These are phyloP conservation scores for Pseudochirops cupreus DNA, from an alignment of 2,797 vertebrate genomes.

Conservation along the genomic window DNA sequence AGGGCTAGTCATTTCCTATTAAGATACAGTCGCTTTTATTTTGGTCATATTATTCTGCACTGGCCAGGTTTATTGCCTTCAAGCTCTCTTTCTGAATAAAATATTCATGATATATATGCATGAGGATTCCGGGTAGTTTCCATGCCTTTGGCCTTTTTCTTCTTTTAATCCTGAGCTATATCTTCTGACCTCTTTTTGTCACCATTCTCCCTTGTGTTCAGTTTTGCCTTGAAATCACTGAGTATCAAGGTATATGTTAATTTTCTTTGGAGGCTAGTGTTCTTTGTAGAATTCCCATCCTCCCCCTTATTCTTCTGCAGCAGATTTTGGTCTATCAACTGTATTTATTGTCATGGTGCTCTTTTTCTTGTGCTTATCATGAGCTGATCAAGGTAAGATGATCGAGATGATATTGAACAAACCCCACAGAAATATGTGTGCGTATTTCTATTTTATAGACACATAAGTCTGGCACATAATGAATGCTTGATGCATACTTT, in stretches of 20 bases:
- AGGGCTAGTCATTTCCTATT: background rate
- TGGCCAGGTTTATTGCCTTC: background rate
- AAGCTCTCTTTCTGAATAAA: slow-evolving; percentile 2
- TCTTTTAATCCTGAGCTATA: background rate
- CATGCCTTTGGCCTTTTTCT: background rate
- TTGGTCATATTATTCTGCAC: background rate
- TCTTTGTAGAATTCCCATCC: background rate
- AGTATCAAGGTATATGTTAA: background rate
- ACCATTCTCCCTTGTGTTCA: background rate
- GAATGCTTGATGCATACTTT: background rate
- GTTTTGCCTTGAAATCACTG: background rate
- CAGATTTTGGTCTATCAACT: background rate
- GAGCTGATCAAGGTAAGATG: background rate
- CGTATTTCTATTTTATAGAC: background rate
- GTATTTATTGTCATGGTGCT: background rate
- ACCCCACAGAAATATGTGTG: background rate
- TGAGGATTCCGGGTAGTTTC: background rate
- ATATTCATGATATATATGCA: background rate
- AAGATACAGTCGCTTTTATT: background rate
- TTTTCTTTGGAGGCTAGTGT: background rate
- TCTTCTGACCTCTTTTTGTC: background rate
- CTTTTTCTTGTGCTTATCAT: background rate
- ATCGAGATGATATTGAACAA: background rate
- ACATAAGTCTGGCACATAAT: background rate
- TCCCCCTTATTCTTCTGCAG: background rate